Evolutionary conservation across 2,113 vertebrate species (phyloP), one percentile per base, ranked within the genome.

Genomic region (Labeo catla): DNA sequence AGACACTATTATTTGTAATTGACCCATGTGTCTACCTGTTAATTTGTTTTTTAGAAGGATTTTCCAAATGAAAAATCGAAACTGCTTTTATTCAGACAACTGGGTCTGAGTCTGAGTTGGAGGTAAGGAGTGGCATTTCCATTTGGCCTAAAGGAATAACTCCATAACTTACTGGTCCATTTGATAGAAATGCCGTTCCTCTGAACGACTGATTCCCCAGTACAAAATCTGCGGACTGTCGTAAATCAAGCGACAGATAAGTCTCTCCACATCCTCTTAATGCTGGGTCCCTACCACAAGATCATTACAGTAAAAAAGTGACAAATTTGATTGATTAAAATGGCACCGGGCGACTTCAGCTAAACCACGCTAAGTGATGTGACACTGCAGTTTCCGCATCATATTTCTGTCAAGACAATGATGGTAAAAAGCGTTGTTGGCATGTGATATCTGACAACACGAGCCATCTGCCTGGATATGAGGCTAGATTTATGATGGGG

Each of bases 271-370:
- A 97, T 97, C 96, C 96, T 92, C 93, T 95, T 96, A 97, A 96
- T 94, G 95, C 94, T 91, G 91, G 90, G 94, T 96, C 96, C 94
- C 94, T 94, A 96, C 95, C 95, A 96, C 94, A 94, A 96, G 95
- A 95, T 97, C 96, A 97, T 98, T 97, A 96, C 93, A 95, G 94
- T 94, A 95, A 95, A 95, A 86, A 96, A 95, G 95, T 83, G 95
- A 98, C 96, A 95, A 92, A 94, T 96, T 95, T 98, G 97, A 99
- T 99, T 97, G 97, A 99, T 98, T 98, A 97, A 98, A 98, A 97
- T 96, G 94, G 96, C 93, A 88, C 93, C 89, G 95, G 95, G 92
- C 94, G 94, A 95, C 95, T 96, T 94, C 93, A 95, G 94, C 96
- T 99, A 98, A 98, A 98, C 98, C 96, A 98, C 87, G 86, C 92